Evolutionary conservation across 2,888 invertebrate species (phyloP), one percentile per base, ranked within the genome.

Genomic region (Plagodis pulveraria): DNA sequence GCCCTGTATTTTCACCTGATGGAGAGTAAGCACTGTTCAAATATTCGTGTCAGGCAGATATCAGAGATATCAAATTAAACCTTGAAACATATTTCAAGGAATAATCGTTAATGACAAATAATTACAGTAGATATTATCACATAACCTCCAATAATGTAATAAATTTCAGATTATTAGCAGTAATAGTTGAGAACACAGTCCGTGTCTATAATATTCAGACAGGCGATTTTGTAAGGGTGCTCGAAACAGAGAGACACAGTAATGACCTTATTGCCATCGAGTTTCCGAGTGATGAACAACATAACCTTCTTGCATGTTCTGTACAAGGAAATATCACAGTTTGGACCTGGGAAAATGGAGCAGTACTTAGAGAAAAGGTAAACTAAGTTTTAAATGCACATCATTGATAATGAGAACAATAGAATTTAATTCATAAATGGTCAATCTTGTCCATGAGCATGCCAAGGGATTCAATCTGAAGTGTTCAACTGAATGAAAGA

Each of bases 321-420:
- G 79, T 83, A 36, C 70, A 70, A 40, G 93, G 93, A 5, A 70
- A 73, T 53, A 72, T 93, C 56, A 89, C 84, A 9, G 81, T 83
- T 52, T 93, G 93, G 93, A 93, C 90, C 0, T 93, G 91, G 91
- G 90, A 89, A 40, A 89, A 88, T 65, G 92, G 90, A 57, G 88
- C 84, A 66, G 90, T 93, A 2, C 85, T 91, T 6, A 82, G 91
- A 72, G 90, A 92, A 80, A 80, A 74, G 64, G 92, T 92, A 63
- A 44, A 35, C 4, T 7, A 34, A 46, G 6, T 7, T 6, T 38
- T 59, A 44, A 11, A 36, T n/a, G n/a, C n/a, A n/a, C n/a, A n/a
- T n/a, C n/a, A n/a, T n/a, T n/a, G n/a, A n/a, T n/a, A n/a, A n/a
- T n/a, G n/a, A n/a, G n/a, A n/a, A n/a, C n/a, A n/a, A n/a, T n/a